Evolutionary conservation across 2,888 invertebrate genomes (phyloP).

Genomic region (Aelia acuminata): DNA sequence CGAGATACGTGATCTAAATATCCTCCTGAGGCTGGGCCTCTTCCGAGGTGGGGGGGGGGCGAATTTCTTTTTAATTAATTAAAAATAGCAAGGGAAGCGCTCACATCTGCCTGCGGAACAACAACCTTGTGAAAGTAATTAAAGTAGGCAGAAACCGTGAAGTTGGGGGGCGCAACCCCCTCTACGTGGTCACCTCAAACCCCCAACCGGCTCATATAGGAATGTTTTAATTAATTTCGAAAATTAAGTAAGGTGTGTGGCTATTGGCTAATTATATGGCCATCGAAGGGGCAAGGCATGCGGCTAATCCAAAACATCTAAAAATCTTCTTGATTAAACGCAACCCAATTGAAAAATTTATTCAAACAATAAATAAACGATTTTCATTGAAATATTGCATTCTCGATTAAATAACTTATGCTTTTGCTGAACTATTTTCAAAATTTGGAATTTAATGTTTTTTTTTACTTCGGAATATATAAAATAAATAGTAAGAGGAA

Average conservation of each 20-base stretch:
- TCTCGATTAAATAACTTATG: too few species aligned
- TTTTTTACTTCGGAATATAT: too few species aligned
- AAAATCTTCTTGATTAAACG: too few species aligned
- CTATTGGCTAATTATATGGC: not conserved
- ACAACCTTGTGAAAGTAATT: slow-evolving; percentile 25
- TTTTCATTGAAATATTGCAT: too few species aligned
- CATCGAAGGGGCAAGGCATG: not conserved
- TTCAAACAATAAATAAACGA: too few species aligned
- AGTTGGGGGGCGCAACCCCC: not conserved
- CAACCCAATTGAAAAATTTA: too few species aligned
- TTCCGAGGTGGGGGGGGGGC: not conserved
- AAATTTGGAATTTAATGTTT: too few species aligned
- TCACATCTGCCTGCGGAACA: not conserved
- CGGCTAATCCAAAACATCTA: not conserved
- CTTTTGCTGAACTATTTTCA: too few species aligned
- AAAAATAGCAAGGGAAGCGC: slow-evolving; percentile 25
- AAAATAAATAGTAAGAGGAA: too few species aligned
- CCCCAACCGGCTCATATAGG: not conserved
- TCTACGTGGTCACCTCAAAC: not conserved
- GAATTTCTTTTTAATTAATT: slow-evolving; percentile 47
- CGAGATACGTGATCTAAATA: slow-evolving; percentile 37
- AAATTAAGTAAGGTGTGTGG: not conserved
- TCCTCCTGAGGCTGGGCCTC: not conserved
- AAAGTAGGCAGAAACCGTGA: not conserved
- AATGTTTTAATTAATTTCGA: slow-evolving; percentile 30